Percentiles rank a stretch among this genome's conserved stretches.
These are phyloP conservation scores for Xiphydria camelus DNA, from an alignment of 2,888 invertebrate species.

Conservation along the genomic window DNA sequence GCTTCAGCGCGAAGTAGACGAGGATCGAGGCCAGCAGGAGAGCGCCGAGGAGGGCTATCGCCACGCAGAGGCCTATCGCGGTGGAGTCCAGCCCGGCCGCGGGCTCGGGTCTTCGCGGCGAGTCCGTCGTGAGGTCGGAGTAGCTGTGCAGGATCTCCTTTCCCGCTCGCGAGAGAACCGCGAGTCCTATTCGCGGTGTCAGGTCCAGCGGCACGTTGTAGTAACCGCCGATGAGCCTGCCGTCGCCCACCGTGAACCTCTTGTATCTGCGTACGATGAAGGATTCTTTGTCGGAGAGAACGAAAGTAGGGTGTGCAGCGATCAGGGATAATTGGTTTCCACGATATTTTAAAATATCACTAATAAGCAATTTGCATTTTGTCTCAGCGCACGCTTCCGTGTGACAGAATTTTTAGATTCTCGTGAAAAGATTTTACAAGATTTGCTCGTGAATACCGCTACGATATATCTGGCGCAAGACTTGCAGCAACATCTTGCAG, in stretches of 20 bases:
- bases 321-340: too few relatives aligned
- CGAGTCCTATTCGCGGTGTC: constrained; percentile 42
- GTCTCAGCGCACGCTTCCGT: too few relatives aligned
- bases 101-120: constrained; percentile 18
- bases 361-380: too few relatives aligned
- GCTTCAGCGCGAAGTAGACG: constrained; percentile 65
- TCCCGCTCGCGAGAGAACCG: constrained; percentile 60
- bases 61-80: constrained; percentile 62
- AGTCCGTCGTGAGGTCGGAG: constrained; percentile 40
- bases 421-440: too few relatives aligned
- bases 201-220: constrained; percentile 73
- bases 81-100: constrained; percentile 33
- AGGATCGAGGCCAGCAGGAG: constrained; percentile 68
- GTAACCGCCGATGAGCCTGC: constrained; percentile 71
- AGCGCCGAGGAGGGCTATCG: constrained; percentile 71
- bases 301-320: too few relatives aligned
- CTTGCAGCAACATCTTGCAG: too few relatives aligned
- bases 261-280: too few relatives aligned
- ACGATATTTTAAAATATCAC: too few relatives aligned
- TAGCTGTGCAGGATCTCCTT: constrained; percentile 46
- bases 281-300: too few relatives aligned
- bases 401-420: too few relatives aligned
- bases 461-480: too few relatives aligned
- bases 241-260: constrained; percentile 79
- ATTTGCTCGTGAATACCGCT: too few relatives aligned